Evolutionary conservation across 2,888 invertebrate genomes (phyloP), one percentile per base, ranked within the genome.

Genomic region (Platerodrilus igneus): DNA sequence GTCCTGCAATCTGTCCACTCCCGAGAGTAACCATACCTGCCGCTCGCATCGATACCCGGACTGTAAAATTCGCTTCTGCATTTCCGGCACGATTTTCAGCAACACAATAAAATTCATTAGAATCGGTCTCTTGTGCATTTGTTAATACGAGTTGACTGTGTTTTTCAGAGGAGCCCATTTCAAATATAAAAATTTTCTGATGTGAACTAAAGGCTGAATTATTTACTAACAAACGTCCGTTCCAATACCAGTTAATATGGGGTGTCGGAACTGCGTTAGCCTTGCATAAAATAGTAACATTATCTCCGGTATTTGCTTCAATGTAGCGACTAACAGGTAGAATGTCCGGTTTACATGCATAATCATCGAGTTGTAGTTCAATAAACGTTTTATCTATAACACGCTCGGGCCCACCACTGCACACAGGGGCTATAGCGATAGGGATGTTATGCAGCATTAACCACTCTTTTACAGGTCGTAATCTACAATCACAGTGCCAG

Each of bases 21-120:
- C 86, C 88, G 41, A 91, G 68, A 1, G 85, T 83, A 2, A 84
- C 83, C 76, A 88, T 84, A 31, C 88, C 87, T 16, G 83, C 85
- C 27, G 86, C 76, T 40, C 81, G 71, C 68, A 86, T 77, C 33
- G 83, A 79, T 35, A 92, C 86, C 60, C 86, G 84, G 22, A 92
- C 73, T 20, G 91, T 91, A 60, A 91, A 91, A 67, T 92, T 92
- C 8, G 88, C 87, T 70, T 89, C 89, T 18, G 86, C 84, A 58
- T 79, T 85, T 13, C 91, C 92, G 3, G 88, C 92, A 44, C 84
- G 81, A 67, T 92, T 93, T 67, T 90, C 89, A 5, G 91, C 91
- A 2, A 89, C 83, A 66, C 92, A 92, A 64, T 86, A 86, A 68
- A 91, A 89, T 57, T 87, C 88, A 39, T 82, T 83, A 1, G 86